These are phyloP conservation scores for Osmerus eperlanus DNA, from an alignment of 2,113 vertebrate genomes.

Conservation along the genomic window DNA sequence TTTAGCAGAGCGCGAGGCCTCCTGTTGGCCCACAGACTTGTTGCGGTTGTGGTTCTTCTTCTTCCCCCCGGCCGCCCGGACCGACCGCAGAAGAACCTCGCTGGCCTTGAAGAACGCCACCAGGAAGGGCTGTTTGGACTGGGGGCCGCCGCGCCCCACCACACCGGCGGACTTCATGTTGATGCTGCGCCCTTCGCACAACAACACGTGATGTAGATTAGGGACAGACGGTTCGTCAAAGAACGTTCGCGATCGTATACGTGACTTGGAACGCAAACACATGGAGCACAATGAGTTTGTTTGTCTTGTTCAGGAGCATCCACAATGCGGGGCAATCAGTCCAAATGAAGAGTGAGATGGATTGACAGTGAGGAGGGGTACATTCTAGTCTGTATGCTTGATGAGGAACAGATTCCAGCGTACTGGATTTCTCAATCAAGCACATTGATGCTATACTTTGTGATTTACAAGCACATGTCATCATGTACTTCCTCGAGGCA, in stretches of 20 bases:
- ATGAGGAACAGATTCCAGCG: too few relatives aligned
- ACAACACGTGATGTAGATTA: background rate
- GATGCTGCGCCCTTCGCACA: constrained; percentile 84
- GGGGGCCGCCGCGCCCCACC: constrained; percentile 89
- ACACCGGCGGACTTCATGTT: constrained; percentile 93
- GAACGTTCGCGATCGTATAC: too few relatives aligned
- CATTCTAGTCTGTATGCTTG: too few relatives aligned
- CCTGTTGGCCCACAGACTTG: constrained; percentile 86
- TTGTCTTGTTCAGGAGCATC: too few relatives aligned
- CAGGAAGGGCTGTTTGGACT: constrained; percentile 96
- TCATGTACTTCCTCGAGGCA: constrained; percentile 4
- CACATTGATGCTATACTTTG: constrained; percentile 55
- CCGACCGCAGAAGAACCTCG: constrained; percentile 92
- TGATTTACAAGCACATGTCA: constrained; percentile 11
- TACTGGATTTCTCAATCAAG: too few relatives aligned
- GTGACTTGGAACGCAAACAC: too few relatives aligned
- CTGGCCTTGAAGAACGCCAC: constrained; percentile 99
- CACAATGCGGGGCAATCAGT: too few relatives aligned
- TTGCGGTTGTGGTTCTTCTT: constrained; percentile 91
- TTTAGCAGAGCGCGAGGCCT: constrained; percentile 81
- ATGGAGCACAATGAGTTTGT: too few relatives aligned
- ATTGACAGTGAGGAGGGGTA: too few relatives aligned
- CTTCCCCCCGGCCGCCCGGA: constrained; percentile 88
- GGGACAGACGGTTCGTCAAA: too few relatives aligned
- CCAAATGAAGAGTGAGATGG: too few relatives aligned